These are phyloP conservation scores for Melanerpes formicivorus DNA, from an alignment of 2,113 vertebrate species.

Conservation along the genomic window DNA sequence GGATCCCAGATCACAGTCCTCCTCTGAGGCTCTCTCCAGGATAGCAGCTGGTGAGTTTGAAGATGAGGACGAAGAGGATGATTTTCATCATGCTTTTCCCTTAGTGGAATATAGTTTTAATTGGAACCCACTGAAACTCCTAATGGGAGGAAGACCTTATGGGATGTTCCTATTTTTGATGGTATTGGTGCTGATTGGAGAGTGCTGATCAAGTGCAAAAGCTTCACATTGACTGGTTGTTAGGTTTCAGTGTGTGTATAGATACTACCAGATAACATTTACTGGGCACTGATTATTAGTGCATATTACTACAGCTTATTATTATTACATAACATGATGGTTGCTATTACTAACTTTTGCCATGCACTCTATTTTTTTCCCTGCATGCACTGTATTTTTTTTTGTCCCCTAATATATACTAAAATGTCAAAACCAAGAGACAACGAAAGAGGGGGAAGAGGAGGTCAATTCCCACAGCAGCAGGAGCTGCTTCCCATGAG, in stretches of 20 bases:
- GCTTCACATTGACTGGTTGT: not conserved
- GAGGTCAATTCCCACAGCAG: slow-evolving; percentile 20
- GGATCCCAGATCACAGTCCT: not conserved
- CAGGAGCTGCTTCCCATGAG: slow-evolving; percentile 25
- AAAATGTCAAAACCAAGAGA: not conserved
- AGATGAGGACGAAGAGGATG: not conserved
- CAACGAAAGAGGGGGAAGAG: not conserved
- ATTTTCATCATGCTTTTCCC: not conserved
- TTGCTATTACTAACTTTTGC: not conserved
- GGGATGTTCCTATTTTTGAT: not conserved
- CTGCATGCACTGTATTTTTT: not conserved
- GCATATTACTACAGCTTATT: not conserved
- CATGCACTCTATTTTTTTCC: not conserved
- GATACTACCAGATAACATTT: not conserved
- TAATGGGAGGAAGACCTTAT: too few relatives aligned
- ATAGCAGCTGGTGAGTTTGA: not conserved
- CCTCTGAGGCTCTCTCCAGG: not conserved
- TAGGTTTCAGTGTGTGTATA: not conserved
- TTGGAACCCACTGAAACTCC: not conserved
- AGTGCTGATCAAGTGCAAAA: not conserved
- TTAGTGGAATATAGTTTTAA: not conserved
- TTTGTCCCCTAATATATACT: not conserved
- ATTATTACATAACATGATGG: not conserved
- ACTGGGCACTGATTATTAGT: not conserved
- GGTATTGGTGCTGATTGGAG: not conserved